Conservation (phyloP, 2,888 invertebrate genomes). For the Bursaphelenchus okinawaensis region DNA sequence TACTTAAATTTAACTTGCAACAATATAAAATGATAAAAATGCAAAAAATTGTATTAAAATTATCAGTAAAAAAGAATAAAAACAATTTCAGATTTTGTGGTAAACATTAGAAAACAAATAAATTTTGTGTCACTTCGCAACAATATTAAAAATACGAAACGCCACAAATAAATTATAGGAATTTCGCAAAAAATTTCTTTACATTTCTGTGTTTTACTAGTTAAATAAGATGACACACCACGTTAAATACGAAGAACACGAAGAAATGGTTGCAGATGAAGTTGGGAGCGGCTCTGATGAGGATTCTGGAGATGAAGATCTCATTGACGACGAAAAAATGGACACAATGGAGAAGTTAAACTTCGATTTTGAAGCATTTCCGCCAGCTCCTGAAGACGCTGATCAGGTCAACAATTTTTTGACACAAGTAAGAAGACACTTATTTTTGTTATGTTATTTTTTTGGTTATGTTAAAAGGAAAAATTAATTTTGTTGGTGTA, state of each 20-base stretch:
- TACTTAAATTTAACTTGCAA: too few relatives aligned
- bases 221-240: not conserved
- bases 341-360: slow-evolving; percentile 33
- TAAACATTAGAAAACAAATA: too few relatives aligned
- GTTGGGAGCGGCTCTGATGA: slow-evolving; percentile 2
- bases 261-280: slow-evolving; percentile 9
- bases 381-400: slow-evolving; percentile 40
- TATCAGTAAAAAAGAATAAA: too few relatives aligned
- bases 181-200: too few relatives aligned
- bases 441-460: not conserved
- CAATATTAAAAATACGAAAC: too few relatives aligned
- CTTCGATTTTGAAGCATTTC: slow-evolving; percentile 48
- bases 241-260: slow-evolving; percentile 1
- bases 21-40: too few relatives aligned
- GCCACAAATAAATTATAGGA: too few relatives aligned
- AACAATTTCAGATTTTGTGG: too few relatives aligned
- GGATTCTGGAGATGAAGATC: slow-evolving; percentile 23
- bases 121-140: too few relatives aligned
- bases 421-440: slow-evolving; percentile 32
- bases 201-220: too few relatives aligned
- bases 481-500: not conserved
- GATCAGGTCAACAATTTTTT: slow-evolving; percentile 46
- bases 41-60: too few relatives aligned
- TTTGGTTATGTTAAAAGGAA: not conserved
- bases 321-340: slow-evolving; percentile 20